phyloP scores from a whole-genome alignment of 1,140 invertebrate genomes.

The Meloidogyne hapla region DNA sequence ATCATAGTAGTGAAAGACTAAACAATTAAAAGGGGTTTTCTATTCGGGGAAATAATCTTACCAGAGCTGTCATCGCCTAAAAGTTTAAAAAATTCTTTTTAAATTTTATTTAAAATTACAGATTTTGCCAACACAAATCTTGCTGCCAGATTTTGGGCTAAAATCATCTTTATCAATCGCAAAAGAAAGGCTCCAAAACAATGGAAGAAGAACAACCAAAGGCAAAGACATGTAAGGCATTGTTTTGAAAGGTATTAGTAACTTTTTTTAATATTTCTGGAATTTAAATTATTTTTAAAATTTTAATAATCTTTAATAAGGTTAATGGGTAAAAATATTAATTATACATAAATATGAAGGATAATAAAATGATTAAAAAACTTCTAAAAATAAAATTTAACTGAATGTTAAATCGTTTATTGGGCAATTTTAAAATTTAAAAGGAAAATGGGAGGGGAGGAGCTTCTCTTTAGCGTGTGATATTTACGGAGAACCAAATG shows the following conservation, averaged over 20 bases:
- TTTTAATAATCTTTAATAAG: too few species aligned
- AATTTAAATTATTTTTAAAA: too few species aligned
- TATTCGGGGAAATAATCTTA: not conserved
- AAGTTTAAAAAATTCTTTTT: not conserved
- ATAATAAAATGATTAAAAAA: too few species aligned
- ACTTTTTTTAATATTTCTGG: not conserved
- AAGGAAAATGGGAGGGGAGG: too few species aligned
- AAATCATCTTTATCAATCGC: not conserved
- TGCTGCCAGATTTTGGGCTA: slow-evolving; percentile 12
- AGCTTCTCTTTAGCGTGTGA: too few species aligned
- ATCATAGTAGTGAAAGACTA: slow-evolving; percentile 13
- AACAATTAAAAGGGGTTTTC: not conserved
- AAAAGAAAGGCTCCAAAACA: not conserved
- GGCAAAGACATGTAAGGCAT: not conserved
- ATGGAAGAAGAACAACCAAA: not conserved
- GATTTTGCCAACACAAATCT: slow-evolving; percentile 23
- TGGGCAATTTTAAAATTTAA: too few species aligned
- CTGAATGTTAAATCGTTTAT: too few species aligned
- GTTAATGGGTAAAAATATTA: too few species aligned
- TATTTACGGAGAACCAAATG: too few species aligned
- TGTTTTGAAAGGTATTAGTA: not conserved
- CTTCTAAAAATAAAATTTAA: too few species aligned
- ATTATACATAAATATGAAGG: too few species aligned
- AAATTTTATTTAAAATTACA: slow-evolving; percentile 18
- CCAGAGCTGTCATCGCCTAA: slow-evolving; percentile 19